These are phyloP conservation scores for Odocoileus virginianus DNA, from an alignment of 2,113 vertebrate species.

Conservation along the genomic window DNA sequence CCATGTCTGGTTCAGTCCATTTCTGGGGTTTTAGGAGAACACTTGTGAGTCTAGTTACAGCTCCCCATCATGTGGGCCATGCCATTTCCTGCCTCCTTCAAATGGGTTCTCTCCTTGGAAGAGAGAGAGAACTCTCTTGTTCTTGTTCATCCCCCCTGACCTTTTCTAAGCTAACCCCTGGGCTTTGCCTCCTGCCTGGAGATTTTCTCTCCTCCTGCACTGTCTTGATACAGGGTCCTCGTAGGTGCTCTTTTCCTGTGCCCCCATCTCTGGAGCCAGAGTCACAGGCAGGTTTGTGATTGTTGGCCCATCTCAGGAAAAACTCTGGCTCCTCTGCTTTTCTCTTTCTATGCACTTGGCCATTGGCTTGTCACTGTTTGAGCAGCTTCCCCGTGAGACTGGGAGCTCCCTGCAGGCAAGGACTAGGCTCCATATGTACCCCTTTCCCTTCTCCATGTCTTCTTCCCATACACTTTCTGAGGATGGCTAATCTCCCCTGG, in stretches of 20 bases:
- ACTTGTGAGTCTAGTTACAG: neutral
- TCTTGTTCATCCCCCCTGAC: neutral
- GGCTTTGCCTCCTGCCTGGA: neutral
- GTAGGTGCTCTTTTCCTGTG: neutral
- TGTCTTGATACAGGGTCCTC: neutral
- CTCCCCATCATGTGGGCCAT: rapidly evolving
- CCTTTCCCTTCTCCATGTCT: neutral
- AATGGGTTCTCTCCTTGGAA: neutral
- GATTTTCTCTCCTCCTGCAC: neutral
- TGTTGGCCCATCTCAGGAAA: neutral
- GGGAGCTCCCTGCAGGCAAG: neutral
- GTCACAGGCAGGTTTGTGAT: neutral
- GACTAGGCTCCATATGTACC: neutral
- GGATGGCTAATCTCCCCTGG: neutral
- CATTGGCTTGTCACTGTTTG: neutral
- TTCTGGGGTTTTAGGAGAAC: neutral
- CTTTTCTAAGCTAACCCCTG: neutral
- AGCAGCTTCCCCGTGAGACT: neutral
- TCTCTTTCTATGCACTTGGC: neutral
- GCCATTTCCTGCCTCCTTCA: neutral
- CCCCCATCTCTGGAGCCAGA: no score
- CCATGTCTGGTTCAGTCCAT: neutral
- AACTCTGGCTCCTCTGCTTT: neutral
- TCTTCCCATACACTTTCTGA: neutral
- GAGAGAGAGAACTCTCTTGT: neutral